Conservation (phyloP, 2,888 invertebrate species). For the Monopis laevigella region DNA sequence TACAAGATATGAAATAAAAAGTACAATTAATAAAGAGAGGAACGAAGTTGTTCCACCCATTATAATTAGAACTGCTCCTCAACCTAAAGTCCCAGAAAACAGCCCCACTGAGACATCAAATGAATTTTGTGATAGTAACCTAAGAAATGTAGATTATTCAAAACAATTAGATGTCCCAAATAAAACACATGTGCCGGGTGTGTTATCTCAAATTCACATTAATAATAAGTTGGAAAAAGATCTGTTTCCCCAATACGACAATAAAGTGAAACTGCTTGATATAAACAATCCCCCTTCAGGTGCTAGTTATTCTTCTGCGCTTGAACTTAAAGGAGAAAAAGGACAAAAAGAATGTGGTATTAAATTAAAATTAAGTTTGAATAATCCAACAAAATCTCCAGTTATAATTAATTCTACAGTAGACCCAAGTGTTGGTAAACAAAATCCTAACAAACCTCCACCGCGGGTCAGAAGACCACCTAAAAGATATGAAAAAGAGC, state of each 20-base stretch:
- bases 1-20: not conserved
- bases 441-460: conserved; percentile 46
- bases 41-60: not conserved
- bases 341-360: conserved; percentile 45
- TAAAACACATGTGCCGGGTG: no score
- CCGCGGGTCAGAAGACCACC: conserved; percentile 46
- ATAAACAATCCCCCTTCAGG: not conserved
- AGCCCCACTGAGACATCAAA: not conserved
- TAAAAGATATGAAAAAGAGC: conserved; percentile 48
- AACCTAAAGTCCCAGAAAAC: not conserved
- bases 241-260: not conserved
- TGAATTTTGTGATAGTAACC: conserved; percentile 7
- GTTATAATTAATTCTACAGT: conserved; percentile 61
- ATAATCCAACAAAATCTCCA: conserved; percentile 52
- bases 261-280: not conserved
- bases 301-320: not conserved
- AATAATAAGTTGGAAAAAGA: no score
- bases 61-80: not conserved
- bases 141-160: no score
- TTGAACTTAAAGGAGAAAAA: not conserved
- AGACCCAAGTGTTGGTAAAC: conserved; percentile 52
- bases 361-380: conserved; percentile 55
- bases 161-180: no score
- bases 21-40: not conserved
- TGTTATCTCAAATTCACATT: no score